Evolutionary conservation across 2,797 vertebrate species (phyloP), one percentile per base, ranked within the genome.

Genomic region (Remorina albescens): DNA sequence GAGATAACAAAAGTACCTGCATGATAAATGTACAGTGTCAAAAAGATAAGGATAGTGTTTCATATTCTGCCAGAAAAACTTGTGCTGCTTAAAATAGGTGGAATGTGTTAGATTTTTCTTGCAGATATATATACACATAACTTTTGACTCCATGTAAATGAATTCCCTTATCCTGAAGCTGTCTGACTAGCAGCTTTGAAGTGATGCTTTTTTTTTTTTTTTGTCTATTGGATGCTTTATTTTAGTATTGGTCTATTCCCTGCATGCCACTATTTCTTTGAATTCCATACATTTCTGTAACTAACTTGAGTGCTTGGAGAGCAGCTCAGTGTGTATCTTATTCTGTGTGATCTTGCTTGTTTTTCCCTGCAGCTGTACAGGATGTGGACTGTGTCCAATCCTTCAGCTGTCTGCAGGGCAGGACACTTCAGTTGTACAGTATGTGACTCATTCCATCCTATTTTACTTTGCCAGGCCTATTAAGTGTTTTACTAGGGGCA

Each of bases 361-460:
- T 87, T 88, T 76, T 65, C 80, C 74, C 71, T 73, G 71, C 85
- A 91, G 89, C 85, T 87, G 83, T 63, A 78, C 83, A 86, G 88
- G 87, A 91, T 88, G 81, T 86, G 80, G 78, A 85, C 15, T 66
- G 49, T 82, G 77, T 83, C 81, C 81, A 85, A 30, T 74, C 70
- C 66, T 77, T 74, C 83, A 74, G 86, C 87, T 88, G 86, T 91
- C 81, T 80, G 64, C 65, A 81, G 54, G 30, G 80, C 80, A 86
- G 84, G 88, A 90, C 87, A 81, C 88, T 86, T 82, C 84, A 85
- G 60, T 88, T 76, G 69, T 86, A 67, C 78, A 85, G 84, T 79
- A 69, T 80, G 56, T 81, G 82, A 88, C 76, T 92, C 85, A 86
- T 86, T 86, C 78, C 75, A 70, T 37, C 74, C 72, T 70, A 63